Percentiles rank a stretch among this genome's conserved stretches.
Conservation (phyloP, 2,113 vertebrate species). For the Myanophis thanlyinensis region DNA sequence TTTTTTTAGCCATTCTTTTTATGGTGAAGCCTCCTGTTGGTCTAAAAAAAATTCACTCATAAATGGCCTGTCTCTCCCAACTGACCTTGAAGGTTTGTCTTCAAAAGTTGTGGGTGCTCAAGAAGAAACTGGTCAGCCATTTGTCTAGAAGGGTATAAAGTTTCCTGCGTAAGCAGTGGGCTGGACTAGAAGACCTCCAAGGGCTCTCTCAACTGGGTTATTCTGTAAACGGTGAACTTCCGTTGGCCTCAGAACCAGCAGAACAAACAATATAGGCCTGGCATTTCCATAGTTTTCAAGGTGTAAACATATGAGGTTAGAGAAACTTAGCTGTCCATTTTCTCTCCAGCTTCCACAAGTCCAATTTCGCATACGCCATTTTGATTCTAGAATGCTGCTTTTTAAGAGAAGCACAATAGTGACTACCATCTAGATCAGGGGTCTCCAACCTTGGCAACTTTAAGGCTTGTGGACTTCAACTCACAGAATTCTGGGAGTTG, state of each 20-base stretch:
- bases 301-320: constrained; percentile 17
- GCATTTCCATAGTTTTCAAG: constrained; percentile 34
- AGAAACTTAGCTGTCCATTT: constrained; percentile 15
- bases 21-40: constrained; percentile 25
- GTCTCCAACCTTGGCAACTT: too few relatives aligned
- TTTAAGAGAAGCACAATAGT: neutral
- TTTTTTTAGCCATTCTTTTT: constrained; percentile 23
- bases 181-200: too few relatives aligned
- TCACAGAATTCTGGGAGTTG: too few relatives aligned
- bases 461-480: too few relatives aligned
- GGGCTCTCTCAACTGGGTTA: too few relatives aligned
- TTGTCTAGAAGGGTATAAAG: too few relatives aligned
- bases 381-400: too few relatives aligned
- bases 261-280: constrained; percentile 49
- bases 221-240: too few relatives aligned
- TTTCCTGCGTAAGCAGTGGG: too few relatives aligned
- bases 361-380: neutral
- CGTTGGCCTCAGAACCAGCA: constrained; percentile 19
- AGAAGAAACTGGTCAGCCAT: too few relatives aligned
- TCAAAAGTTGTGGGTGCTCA: too few relatives aligned
- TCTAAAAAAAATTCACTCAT: constrained; percentile 17
- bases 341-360: neutral
- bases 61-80: neutral
- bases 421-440: neutral
- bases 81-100: too few relatives aligned